Conservation (phyloP, 1,140 invertebrate species). For the Mylabris phalerata region DNA sequence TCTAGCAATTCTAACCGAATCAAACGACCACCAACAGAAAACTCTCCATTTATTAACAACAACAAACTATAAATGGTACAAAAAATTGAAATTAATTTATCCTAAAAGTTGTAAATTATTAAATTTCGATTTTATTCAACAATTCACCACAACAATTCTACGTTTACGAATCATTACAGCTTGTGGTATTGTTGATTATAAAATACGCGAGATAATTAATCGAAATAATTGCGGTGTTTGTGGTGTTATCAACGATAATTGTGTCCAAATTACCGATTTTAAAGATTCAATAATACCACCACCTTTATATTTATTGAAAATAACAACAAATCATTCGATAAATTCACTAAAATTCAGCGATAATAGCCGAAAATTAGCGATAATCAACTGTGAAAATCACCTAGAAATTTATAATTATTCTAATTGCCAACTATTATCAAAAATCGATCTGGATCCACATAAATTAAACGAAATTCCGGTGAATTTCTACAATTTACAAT, state of each 20-base stretch:
- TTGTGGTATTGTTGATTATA: slow-evolving; percentile 9
- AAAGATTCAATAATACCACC: slow-evolving; percentile 23
- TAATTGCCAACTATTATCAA: too few relatives aligned
- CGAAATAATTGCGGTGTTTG: slow-evolving; percentile 6
- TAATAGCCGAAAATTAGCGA: background rate
- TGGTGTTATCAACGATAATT: slow-evolving; percentile 24
- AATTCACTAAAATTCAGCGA: slow-evolving; percentile 20
- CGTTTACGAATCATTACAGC: slow-evolving; percentile 18
- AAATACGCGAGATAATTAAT: slow-evolving; percentile 17
- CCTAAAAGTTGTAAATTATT: slow-evolving; percentile 1
- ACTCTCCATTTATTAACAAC: background rate
- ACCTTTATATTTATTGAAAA: slow-evolving; percentile 14
- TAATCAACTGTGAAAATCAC: slow-evolving; percentile 8
- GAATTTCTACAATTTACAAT: too few relatives aligned
- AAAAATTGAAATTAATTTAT: slow-evolving; percentile 25
- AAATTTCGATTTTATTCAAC: slow-evolving; percentile 18
- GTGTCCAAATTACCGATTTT: slow-evolving; percentile 21
- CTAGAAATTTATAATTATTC: slow-evolving; percentile 6
- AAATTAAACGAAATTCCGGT: too few relatives aligned
- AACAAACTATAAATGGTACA: slow-evolving; percentile 25
- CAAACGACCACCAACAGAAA: background rate
- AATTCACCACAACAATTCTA: background rate
- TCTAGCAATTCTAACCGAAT: slow-evolving; percentile 11
- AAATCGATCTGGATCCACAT: too few relatives aligned
- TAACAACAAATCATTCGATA: slow-evolving; percentile 11